A percentile compares a stretch with the other conserved stretches of the same genome.
Conservation (phyloP, 2,888 invertebrate species). For the Athetis lepigone region DNA sequence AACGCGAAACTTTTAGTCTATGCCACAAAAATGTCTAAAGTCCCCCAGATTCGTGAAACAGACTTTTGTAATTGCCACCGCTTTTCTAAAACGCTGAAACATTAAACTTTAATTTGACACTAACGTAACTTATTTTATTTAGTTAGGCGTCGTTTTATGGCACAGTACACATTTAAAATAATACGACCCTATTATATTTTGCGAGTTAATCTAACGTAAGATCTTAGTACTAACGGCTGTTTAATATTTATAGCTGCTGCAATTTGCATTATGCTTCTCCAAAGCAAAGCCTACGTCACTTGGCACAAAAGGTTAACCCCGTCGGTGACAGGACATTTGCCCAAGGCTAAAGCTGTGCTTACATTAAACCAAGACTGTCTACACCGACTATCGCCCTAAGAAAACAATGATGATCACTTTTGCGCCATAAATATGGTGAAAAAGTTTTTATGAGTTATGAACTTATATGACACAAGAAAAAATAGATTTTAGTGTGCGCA, state of each 20-base stretch:
- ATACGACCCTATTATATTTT: not conserved
- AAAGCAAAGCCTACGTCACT: slow-evolving; percentile 30
- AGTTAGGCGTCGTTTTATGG: not conserved
- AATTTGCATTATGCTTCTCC: slow-evolving; percentile 16
- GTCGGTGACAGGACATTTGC: slow-evolving; percentile 33
- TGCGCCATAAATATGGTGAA: not conserved
- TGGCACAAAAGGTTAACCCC: slow-evolving; percentile 39
- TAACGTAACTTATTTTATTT: not conserved
- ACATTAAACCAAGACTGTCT: slow-evolving; percentile 4
- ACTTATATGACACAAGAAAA: too few species aligned
- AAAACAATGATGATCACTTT: slow-evolving; percentile 11
- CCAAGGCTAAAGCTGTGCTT: slow-evolving; percentile 36
- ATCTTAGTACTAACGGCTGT: not conserved
- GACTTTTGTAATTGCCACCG: not conserved
- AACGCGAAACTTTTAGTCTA: not conserved
- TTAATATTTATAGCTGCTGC: slow-evolving; percentile 5
- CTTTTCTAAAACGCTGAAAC: slow-evolving; percentile 2
- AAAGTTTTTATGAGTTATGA: not conserved
- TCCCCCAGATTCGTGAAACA: slow-evolving; percentile 2
- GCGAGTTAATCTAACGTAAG: not conserved
- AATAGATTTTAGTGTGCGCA: not conserved
- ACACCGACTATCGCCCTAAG: slow-evolving; percentile 2
- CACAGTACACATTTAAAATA: not conserved
- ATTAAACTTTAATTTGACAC: slow-evolving; percentile 4
- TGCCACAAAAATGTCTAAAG: not conserved